phyloP scores from a whole-genome alignment of 2,888 invertebrate genomes.

The Agrochola lychnidis region DNA sequence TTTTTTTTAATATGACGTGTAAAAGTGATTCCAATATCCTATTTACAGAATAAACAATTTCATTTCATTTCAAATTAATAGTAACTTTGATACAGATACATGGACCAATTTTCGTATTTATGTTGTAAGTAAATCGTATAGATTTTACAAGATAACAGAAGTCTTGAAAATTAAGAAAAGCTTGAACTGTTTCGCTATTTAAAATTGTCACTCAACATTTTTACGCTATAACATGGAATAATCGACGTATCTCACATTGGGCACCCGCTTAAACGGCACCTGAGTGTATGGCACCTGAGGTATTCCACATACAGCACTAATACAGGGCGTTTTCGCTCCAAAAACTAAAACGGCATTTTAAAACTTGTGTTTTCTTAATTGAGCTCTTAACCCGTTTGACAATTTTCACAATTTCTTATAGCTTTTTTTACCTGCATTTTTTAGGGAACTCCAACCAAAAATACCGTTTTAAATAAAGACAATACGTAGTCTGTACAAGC shows the following conservation, averaged over 20 bases:
- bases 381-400: too few relatives aligned
- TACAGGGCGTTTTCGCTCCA: background rate
- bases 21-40: too few relatives aligned
- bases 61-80: too few relatives aligned
- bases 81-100: background rate
- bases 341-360: background rate
- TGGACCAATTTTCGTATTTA: background rate
- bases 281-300: too few relatives aligned
- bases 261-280: too few relatives aligned
- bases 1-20: too few relatives aligned
- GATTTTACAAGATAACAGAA: background rate
- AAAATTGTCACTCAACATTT: too few relatives aligned
- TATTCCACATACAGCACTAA: too few relatives aligned
- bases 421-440: too few relatives aligned
- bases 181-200: background rate
- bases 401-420: too few relatives aligned
- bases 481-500: conserved; percentile 39
- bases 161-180: too few relatives aligned
- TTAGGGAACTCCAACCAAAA: background rate
- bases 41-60: too few relatives aligned
- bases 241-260: background rate
- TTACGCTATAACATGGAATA: background rate
- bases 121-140: background rate
- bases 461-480: background rate
- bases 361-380: background rate